These are phyloP conservation scores for Poecilia velifera DNA, from an alignment of 2,797 vertebrate species.

Conservation along the genomic window DNA sequence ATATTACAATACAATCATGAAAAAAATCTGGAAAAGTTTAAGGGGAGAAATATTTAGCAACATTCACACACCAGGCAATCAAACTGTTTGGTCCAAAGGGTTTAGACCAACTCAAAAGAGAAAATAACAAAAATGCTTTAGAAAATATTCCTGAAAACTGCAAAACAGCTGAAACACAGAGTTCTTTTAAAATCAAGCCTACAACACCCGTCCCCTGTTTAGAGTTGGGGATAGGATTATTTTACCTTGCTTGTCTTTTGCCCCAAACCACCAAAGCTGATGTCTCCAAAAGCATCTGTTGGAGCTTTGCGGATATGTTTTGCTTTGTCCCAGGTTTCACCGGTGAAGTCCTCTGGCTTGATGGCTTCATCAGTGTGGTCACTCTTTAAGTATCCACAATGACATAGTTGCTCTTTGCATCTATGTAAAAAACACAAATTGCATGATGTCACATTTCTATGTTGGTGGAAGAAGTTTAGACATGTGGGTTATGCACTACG, in stretches of 20 bases:
- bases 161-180: no score
- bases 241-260: constrained; percentile 86
- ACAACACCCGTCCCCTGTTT: no score
- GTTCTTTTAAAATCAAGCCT: no score
- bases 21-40: no score
- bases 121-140: no score
- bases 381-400: constrained; percentile 85
- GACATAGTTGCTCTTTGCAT: constrained; percentile 82
- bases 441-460: neutral
- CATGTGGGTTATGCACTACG: neutral
- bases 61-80: no score
- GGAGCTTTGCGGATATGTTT: constrained; percentile 85
- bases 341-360: constrained; percentile 76
- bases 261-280: constrained; percentile 84
- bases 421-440: constrained; percentile 1
- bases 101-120: no score
- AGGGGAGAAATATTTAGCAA: no score
- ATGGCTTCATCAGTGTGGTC: constrained; percentile 84
- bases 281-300: constrained; percentile 92
- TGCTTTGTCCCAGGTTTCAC: constrained; percentile 81
- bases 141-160: no score
- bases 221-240: neutral
- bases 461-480: neutral
- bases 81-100: no score
- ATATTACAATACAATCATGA: no score